Evolutionary conservation across 2,113 vertebrate species (phyloP).

Genomic region (Tragelaphus scriptus): DNA sequence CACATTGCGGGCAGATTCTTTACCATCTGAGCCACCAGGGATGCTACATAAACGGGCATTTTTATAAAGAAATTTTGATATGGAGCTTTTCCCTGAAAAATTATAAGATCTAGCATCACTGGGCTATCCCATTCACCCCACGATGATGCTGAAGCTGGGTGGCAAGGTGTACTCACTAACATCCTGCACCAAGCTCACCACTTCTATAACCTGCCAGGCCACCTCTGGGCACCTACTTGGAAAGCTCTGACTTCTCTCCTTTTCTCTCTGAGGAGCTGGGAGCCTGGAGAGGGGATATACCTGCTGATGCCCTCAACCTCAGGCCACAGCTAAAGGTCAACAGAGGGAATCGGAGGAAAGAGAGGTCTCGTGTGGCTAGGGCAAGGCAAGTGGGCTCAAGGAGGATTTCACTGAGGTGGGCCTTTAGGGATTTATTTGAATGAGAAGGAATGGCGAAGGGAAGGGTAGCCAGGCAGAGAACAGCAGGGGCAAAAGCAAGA

Average conservation of each 20-base stretch:
- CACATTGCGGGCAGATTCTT: not conserved
- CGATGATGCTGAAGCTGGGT: not conserved
- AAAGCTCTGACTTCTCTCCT: not conserved
- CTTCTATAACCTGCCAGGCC: not conserved
- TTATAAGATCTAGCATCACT: not conserved
- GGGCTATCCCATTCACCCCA: not conserved
- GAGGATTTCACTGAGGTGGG: not conserved
- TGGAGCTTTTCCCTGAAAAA: not conserved
- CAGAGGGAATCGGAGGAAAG: not conserved
- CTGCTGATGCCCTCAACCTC: not conserved
- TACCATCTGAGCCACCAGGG: not conserved
- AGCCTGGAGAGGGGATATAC: not conserved
- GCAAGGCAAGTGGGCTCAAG: not conserved
- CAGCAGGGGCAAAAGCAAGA: not conserved
- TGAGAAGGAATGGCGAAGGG: not conserved
- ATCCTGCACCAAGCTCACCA: not conserved
- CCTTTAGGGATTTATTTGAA: not conserved
- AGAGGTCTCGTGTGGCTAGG: not conserved
- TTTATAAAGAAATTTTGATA: not conserved
- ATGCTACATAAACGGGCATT: not conserved
- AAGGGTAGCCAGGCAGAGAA: not conserved
- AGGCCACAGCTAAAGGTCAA: not conserved
- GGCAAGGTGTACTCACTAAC: not conserved
- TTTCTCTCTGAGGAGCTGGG: not conserved
- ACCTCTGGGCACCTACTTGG: not conserved